Base-by-base conservation (phyloP, 2,888 invertebrate genomes). In the Rhopalosiphum nymphaeae region DNA sequence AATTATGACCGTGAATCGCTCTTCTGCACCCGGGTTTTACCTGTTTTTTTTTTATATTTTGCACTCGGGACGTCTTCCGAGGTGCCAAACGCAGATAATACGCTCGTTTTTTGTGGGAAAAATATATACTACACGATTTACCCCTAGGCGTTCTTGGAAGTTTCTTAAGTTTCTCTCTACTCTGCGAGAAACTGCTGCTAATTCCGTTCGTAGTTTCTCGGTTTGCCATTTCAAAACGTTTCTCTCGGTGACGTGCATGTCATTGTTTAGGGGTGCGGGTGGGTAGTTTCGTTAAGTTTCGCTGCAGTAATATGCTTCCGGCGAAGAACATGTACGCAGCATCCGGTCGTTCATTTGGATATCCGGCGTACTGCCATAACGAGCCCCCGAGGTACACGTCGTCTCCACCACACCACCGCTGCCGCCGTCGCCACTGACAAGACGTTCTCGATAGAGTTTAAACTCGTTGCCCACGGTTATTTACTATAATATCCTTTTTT, bases 261-360 rank as follows among this genome's bases (percentile, higher is more conserved):
- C 94, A 93, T 85, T 93, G 93, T 90, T 53, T 21, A 16, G 49
- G 57, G 16, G 42, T 16, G 84, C 57, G 85, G n/a, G 89, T 10
- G 78, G 56, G 92, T 42, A 91, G 94, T 94, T 94, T 94, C 91
- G 94, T 91, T 87, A 94, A 94, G 94, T 94, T 94, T 94, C 49
- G 42, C 91, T 26, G 86, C 67, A 93, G 67, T 61, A 86, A 91
- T 90, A 91, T 44, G 94, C 94, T 94, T 94, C 94, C 94, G 94
- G 94, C 94, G 29, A 94, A 94, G 91, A 94, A 94, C 94, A 86
- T 91, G 94, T 91, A 91, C 91, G 94, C 91, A 86, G 94, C 94
- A 94, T 94, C 94, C 94, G 94, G 94, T 53, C 94, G 94, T 94
- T 94, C 94, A 91, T 94, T 94, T 94, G 94, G 94, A 94, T 94